These are phyloP conservation scores for Meteorus cinctellus DNA, from an alignment of 2,888 invertebrate species.

Conservation along the genomic window DNA sequence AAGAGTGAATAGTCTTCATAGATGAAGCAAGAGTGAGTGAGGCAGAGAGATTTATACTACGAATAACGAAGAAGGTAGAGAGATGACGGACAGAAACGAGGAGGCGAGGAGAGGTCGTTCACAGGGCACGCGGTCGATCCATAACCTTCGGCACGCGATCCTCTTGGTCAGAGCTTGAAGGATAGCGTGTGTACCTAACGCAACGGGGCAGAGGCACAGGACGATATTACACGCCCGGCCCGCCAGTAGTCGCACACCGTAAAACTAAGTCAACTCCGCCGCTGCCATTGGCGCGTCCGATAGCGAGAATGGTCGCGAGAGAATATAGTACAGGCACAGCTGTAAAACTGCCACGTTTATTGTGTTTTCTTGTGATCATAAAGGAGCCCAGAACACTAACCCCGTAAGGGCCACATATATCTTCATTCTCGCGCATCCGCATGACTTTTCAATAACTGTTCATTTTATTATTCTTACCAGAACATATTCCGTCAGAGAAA, in stretches of 20 bases:
- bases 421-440: slow-evolving; percentile 9
- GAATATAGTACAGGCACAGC: slow-evolving; percentile 41
- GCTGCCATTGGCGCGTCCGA: slow-evolving; percentile 32
- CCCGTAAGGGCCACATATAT: slow-evolving; percentile 32
- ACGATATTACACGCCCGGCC: slow-evolving; percentile 5
- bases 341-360: slow-evolving; percentile 60
- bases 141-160: slow-evolving; percentile 70
- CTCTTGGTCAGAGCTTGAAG: background rate
- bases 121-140: slow-evolving; percentile 56
- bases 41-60: slow-evolving; percentile 40
- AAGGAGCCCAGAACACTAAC: slow-evolving; percentile 42
- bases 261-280: slow-evolving; percentile 48
- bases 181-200: slow-evolving; percentile 26
- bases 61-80: slow-evolving; percentile 37
- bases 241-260: slow-evolving; percentile 42
- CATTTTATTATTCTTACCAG: slow-evolving; percentile 34
- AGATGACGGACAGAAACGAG: slow-evolving; percentile 26
- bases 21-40: slow-evolving; percentile 8
- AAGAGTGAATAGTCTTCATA: slow-evolving; percentile 29
- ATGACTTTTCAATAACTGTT: slow-evolving; percentile 46
- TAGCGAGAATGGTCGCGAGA: slow-evolving; percentile 43
- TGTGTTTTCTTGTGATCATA: slow-evolving; percentile 49
- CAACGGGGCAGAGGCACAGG: background rate
- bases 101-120: slow-evolving; percentile 21
- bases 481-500: background rate